Evolutionary conservation across 2,113 vertebrate species (phyloP).

Genomic region (Morone saxatilis): DNA sequence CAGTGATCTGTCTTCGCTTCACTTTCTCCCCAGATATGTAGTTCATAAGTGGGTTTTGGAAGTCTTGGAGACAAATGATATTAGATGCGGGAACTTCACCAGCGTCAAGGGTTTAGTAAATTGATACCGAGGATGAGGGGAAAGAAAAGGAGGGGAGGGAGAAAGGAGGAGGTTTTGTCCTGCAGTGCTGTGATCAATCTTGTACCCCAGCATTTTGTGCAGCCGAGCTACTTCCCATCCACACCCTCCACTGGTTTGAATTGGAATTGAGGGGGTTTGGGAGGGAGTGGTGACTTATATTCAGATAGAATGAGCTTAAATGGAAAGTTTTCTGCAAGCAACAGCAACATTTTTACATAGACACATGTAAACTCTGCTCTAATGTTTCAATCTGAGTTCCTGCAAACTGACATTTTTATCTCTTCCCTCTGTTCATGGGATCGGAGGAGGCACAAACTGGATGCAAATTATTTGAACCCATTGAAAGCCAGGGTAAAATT

Average conservation of each 20-base stretch:
- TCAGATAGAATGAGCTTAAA: slow-evolving; percentile 37
- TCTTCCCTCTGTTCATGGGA: background rate
- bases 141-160: background rate
- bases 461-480: slow-evolving; percentile 30
- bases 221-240: slow-evolving; percentile 34
- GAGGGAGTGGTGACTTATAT: slow-evolving; percentile 22
- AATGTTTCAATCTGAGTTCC: slow-evolving; percentile 18
- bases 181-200: slow-evolving; percentile 49
- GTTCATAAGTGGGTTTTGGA: slow-evolving; percentile 37
- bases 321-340: slow-evolving; percentile 2
- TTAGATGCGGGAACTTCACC: slow-evolving; percentile 22
- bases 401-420: background rate
- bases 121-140: slow-evolving; percentile 37
- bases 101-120: slow-evolving; percentile 31
- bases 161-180: slow-evolving; percentile 37
- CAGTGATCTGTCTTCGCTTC: slow-evolving; percentile 32
- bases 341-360: slow-evolving; percentile 19
- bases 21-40: slow-evolving; percentile 26
- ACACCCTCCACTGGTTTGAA: slow-evolving; percentile 9
- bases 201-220: slow-evolving; percentile 13
- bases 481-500: slow-evolving; percentile 21
- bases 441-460: background rate
- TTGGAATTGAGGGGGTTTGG: slow-evolving; percentile 22
- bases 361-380: slow-evolving; percentile 9
- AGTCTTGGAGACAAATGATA: slow-evolving; percentile 49